Base-by-base conservation (phyloP, 2,113 vertebrate genomes). In the Herpetotheres cachinnans region DNA sequence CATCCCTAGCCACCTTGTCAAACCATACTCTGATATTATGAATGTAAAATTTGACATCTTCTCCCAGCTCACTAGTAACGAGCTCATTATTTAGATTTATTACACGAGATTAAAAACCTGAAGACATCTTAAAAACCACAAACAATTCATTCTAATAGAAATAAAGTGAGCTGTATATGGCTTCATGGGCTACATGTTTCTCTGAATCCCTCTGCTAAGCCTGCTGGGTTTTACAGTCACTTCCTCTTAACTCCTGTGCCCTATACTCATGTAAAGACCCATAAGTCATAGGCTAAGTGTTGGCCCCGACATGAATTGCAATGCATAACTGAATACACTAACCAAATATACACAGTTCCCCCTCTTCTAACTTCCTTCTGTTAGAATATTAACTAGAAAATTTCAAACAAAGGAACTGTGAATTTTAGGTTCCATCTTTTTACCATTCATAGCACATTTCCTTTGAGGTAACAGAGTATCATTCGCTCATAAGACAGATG, bases 401-500 rank as follows among this genome's bases (percentile, higher is more conserved):
- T 65, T 10, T 65, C 27, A 63, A 42, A 85, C 69, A 87, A 82
- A 96, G 92, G 44, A 85, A 69, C 27, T 7, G 32, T 47, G 71
- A 89, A 52, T 89, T 89, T 93, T 52, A 87, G n/a, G 34, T n/a
- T 58, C 40, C 34, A 32, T 67, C 40, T 40, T 86, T 95, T 95
- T 52, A 94, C 42, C 56, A 93, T 91, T 94, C 83, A 54, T 7
- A 73, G 78, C 83, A 95, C 7, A 3, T 96, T 95, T 95, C 61
- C 59, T 82, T 63, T 86, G 54, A 88, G 46, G 82, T 86, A 95
- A 87, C 25, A 65, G 29, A 89, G 71, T 70, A 81, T 50, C 88
- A 67, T 65, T 92, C 91, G 40, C 92, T 96, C 81, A 7, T 79
- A 91, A 85, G 69, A 97, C 61, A 94, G 78, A 95, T 91, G 80